Evolutionary conservation across 2,797 vertebrate species (phyloP).

Genomic region (Characodon lateralis): DNA sequence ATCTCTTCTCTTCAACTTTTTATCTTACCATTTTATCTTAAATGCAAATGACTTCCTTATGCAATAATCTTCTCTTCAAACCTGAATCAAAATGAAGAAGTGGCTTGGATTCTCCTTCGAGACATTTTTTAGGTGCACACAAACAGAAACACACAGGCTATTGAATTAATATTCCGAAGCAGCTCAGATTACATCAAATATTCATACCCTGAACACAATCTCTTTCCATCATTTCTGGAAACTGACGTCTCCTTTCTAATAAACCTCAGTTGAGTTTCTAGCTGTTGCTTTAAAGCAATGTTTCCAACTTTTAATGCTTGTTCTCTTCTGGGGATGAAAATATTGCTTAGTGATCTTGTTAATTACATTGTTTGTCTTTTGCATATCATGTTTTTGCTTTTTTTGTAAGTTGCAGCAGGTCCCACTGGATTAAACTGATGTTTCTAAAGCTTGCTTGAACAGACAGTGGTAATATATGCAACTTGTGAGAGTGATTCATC

Average conservation of each 20-base stretch:
- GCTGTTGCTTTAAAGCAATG: constrained; percentile 20
- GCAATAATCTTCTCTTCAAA: background rate
- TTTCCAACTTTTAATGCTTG: constrained; percentile 7
- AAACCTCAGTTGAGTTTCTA: constrained; percentile 29
- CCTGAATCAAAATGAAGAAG: constrained; percentile 15
- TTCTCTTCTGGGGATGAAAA: constrained; percentile 24
- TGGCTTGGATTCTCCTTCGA: constrained; percentile 9
- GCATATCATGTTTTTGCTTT: constrained; percentile 50
- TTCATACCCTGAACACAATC: constrained; percentile 37
- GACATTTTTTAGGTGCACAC: constrained; percentile 7
- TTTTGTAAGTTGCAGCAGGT: constrained; percentile 51
- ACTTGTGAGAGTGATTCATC: background rate
- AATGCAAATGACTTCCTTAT: background rate
- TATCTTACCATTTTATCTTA: background rate
- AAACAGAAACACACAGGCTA: constrained; percentile 13
- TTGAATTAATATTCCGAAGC: constrained; percentile 51
- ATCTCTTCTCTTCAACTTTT: background rate
- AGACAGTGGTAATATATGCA: background rate
- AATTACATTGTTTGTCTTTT: constrained; percentile 49
- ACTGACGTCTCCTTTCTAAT: background rate
- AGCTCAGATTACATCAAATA: constrained; percentile 60
- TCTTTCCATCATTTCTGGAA: constrained; percentile 32
- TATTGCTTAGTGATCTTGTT: constrained; percentile 10
- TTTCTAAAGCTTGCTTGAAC: constrained; percentile 36
- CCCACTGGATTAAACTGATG: constrained; percentile 40